Evolutionary conservation across 2,797 vertebrate genomes (phyloP).

Genomic region (Sebastes paucispinis): DNA sequence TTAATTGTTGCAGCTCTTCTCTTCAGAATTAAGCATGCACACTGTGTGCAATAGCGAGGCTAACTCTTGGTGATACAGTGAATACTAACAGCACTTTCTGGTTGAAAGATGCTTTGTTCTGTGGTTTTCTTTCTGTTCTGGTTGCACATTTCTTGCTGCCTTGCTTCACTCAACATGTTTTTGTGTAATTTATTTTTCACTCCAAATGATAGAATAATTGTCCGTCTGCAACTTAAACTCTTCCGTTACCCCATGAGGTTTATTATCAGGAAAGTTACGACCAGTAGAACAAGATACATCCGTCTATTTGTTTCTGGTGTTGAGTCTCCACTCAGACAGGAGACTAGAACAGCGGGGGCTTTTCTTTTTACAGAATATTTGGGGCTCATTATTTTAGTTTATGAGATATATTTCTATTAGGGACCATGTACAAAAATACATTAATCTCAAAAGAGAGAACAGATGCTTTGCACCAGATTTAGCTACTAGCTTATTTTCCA

Average conservation of each 20-base stretch:
- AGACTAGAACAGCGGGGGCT: not conserved
- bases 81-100: slow-evolving; percentile 31
- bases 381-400: not conserved
- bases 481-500: too few species aligned
- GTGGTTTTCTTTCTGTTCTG: slow-evolving; percentile 15
- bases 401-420: not conserved
- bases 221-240: not conserved
- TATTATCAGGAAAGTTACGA: not conserved
- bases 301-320: not conserved
- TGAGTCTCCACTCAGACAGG: not conserved
- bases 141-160: slow-evolving; percentile 8
- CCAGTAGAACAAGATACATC: not conserved
- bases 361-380: not conserved
- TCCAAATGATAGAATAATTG: not conserved
- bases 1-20: not conserved
- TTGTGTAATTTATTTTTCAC: not conserved
- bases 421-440: too few species aligned
- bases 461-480: too few species aligned
- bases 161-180: not conserved
- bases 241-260: not conserved
- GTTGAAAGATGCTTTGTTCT: not conserved
- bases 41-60: not conserved
- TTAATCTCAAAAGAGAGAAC: too few species aligned
- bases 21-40: not conserved
- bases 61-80: not conserved